Base-by-base conservation (phyloP, 2,797 vertebrate genomes). In the Muscicapa comitata region DNA sequence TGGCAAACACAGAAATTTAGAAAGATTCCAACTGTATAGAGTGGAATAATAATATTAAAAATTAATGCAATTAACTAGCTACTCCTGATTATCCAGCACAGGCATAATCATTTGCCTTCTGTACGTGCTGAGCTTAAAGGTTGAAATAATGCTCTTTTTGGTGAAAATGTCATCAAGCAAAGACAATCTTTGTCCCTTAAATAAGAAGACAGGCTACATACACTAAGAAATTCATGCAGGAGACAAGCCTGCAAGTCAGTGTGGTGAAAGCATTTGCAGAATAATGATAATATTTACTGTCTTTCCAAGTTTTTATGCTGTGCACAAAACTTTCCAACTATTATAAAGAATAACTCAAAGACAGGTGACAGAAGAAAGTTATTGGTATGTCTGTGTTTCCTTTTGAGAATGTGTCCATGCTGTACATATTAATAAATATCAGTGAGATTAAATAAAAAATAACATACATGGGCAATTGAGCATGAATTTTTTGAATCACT, bases 61-160 rank as follows among this genome's bases (percentile, higher is more conserved):
- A 92, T 94, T 82, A 95, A 94, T 82, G 57, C 31, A 88, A 95
- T 97, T 97, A 96, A 91, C 68, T 83, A 79, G 62, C 50, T 89
- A 65, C 31, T 96, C 63, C 70, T 90, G 86, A 89, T 48, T 88
- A 96, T 50, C 78, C 80, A 95, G 92, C 59, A 95, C 67, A 86
- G 88, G 59, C 63, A 65, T 25, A 71, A 95, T 89, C 35, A 16
- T 66, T 68, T 92, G n/a, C 65, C 54, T 91, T 93, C 38, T 42
- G 50, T 50, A 86, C 1, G 1, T 38, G 82, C 51, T 68, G 57
- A 95, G 70, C 81, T 88, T 77, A 74, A 43, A 71, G 80, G 37
- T 24, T 81, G 75, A 61, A 94, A 87, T 63, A 89, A 96, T 48
- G 55, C 38, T 67, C 9, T 11, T 90, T 66, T 86, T 67, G 51